Base-by-base conservation (phyloP, 2,888 invertebrate species). In the Saturnia pavonia region DNA sequence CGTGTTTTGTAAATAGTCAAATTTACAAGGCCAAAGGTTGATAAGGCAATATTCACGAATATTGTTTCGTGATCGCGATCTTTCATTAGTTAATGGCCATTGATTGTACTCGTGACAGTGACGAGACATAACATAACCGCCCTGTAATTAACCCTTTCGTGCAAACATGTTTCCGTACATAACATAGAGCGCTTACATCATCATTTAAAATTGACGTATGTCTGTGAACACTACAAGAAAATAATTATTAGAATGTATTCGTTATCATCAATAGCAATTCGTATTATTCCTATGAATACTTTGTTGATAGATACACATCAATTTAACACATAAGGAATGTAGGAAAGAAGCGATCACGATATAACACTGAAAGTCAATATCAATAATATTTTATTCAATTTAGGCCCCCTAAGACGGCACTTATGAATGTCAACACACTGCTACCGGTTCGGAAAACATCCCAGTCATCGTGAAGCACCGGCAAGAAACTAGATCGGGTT, bases 51-150 rank as follows among this genome's bases (percentile, higher is more conserved):
- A 16, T 54, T 40, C n/a, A 54, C n/a, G 40, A 25, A 19, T 25
- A 57, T 57, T 25, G 45, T 45, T 7, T 45, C 27, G 43, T 69
- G 51, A 66, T 63, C 65, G 40, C 48, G 57, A 14, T 43, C 51
- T 27, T 12, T 51, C 77, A 85, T 85, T 85, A 85, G 81, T 78
- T 84, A 85, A 86, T 86, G 83, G 85, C 74, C 77, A 77, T 78
- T 82, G 81, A 85, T 85, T 84, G 81, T 80, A 82, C 76, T 74
- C 77, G 75, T 77, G 76, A 75, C 77, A 75, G 25, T 65, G 67
- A 69, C 73, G 73, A 76, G 74, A 75, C 69, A 75, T 70, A 72
- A 72, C 73, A 70, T 68, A 57, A 68, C 54, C 54, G 68, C 70
- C 65, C 40, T 72, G 72, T 75, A 75, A 75, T 75, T 74, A 75